Conservation (phyloP, 1,140 invertebrate species). For the Pseudomyrmex sp. region DNA sequence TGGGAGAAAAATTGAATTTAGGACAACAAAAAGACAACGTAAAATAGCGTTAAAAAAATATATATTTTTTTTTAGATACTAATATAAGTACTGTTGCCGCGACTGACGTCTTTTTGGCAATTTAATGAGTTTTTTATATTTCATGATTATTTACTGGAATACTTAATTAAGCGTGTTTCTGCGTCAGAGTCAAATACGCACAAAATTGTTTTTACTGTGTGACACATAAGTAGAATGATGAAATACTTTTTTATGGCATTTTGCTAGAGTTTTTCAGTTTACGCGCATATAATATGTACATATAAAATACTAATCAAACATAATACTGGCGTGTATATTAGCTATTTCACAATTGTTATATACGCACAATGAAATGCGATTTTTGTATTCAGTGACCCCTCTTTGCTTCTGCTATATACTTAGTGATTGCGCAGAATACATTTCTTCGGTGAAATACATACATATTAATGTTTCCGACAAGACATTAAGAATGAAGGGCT, state of each 20-base stretch:
- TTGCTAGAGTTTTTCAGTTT: too few species aligned
- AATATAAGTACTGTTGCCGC: too few species aligned
- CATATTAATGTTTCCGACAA: slow-evolving; percentile 6
- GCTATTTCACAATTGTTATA: slow-evolving; percentile 11
- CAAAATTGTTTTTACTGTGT: too few species aligned
- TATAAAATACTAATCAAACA: not conserved
- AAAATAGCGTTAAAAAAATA: too few species aligned
- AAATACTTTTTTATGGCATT: too few species aligned
- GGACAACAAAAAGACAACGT: too few species aligned
- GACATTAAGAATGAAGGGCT: not conserved
- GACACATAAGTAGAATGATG: too few species aligned
- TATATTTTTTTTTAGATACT: too few species aligned
- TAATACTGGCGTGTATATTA: not conserved
- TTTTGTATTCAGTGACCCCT: not conserved
- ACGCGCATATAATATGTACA: too few species aligned
- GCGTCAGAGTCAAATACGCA: too few species aligned
- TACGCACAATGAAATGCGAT: slow-evolving; percentile 13
- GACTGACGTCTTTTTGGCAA: not conserved
- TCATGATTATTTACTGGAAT: too few species aligned
- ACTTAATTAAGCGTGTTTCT: not conserved
- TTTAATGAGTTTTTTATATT: not conserved
- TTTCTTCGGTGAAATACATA: not conserved
- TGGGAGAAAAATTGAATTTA: too few species aligned
- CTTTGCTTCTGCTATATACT: not conserved
- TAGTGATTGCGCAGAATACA: not conserved